Evolutionary conservation across 2,113 vertebrate genomes (phyloP).

Genomic region (Anhinga rufa): DNA sequence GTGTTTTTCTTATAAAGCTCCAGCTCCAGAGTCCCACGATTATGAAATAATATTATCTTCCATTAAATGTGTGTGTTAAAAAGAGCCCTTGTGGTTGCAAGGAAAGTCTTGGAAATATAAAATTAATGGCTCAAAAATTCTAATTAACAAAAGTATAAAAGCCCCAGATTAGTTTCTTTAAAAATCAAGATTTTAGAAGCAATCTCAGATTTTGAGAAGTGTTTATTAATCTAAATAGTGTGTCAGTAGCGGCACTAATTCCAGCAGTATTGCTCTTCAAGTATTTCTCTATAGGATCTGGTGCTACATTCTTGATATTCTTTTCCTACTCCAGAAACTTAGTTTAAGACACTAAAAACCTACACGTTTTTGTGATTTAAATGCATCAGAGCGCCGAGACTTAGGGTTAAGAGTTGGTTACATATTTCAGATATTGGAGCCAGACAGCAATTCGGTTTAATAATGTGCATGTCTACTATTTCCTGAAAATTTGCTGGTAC

Average conservation of each 20-base stretch:
- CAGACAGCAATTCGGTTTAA: slow-evolving; percentile 46
- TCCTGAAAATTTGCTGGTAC: slow-evolving; percentile 61
- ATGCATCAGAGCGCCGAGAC: background rate
- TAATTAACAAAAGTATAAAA: background rate
- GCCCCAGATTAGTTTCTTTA: background rate
- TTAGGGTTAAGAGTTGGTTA: background rate
- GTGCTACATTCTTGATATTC: background rate
- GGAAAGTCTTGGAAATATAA: background rate
- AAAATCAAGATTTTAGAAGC: background rate
- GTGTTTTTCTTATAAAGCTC: slow-evolving; percentile 10
- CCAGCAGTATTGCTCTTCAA: background rate
- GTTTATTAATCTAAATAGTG: background rate
- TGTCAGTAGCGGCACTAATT: background rate
- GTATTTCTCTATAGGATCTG: background rate
- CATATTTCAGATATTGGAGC: slow-evolving; percentile 44
- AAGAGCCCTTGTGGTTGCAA: background rate
- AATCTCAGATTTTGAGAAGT: background rate
- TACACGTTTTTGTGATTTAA: slow-evolving; percentile 3
- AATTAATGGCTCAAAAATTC: background rate
- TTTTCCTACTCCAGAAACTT: background rate
- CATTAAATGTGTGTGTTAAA: background rate
- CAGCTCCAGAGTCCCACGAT: background rate
- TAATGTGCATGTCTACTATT: slow-evolving; percentile 35
- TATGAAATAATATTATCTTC: slow-evolving; percentile 41
- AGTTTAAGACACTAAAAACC: background rate